Evolutionary conservation across 2,113 vertebrate genomes (phyloP), one percentile per base, ranked within the genome.

Genomic region (Sterrhoptilus dennistouni): DNA sequence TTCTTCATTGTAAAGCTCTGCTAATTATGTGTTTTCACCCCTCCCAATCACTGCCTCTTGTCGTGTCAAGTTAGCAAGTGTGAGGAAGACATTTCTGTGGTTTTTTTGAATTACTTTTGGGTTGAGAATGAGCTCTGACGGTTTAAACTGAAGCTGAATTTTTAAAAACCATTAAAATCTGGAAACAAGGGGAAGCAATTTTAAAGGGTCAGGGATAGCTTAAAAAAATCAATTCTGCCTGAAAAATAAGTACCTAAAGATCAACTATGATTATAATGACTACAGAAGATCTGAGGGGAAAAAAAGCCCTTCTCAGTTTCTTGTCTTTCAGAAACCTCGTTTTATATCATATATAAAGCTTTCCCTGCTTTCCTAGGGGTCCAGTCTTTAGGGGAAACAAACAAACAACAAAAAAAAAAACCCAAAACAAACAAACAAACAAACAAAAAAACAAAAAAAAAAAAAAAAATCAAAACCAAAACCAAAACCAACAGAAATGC

Each of bases 21-120:
- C 25, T 91, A 83, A 96, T 90, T 28, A 40, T 83, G 25, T 76
- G 12, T 83, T 91, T 87, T 77, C n/a, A 82, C 8, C 40, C 31
- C n/a, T 79, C n/a, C n/a, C 44, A 91, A n/a, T 49, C 74, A 72
- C 61, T 69, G n/a, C 82, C 12, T 81, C 52, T 75, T 23, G 3
- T 76, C 83, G 57, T 38, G 50, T 77, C 70, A 85, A 91, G 93
- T 96, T 90, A 93, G 29, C 33, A n/a, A 90, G 14, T 72, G 72
- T 80, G 83, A 86, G 29, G 24, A 94, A 87, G 63, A 61, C n/a
- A 47, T 61, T 84, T 91, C 40, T 91, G 49, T 49, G 16, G 69
- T 82, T 74, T 89, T 89, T 84, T 38, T 4, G 2, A 80, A 65
- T 79, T 85, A 82, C 29, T 79, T 91, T 84, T 60, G 45, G 17